Base-by-base conservation (phyloP, 2,888 invertebrate species). In the Nudaria mundana region DNA sequence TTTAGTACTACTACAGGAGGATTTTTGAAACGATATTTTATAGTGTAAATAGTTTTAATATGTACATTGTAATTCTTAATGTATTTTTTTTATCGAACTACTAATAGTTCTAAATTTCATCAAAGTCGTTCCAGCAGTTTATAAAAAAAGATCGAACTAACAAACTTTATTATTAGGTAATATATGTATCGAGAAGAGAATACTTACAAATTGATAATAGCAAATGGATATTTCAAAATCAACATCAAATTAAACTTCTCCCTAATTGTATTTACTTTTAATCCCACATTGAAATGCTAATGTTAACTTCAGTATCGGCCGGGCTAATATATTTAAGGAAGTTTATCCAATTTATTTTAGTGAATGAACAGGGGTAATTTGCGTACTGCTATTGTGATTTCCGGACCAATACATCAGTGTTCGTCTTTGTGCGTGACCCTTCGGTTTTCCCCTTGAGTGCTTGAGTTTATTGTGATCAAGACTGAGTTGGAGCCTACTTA, bases 341-440 rank as follows among this genome's bases (percentile, higher is more conserved):
- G 51, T 59, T 37, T 13, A 48, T 44, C 52, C 34, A 56, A 56
- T 51, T 52, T 48, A 60, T 59, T 52, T 50, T 48, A 43, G 37
- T 32, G 33, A 48, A 42, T 39, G 46, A 46, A 32, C 56, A 41
- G 25, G 45, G 60, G 47, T 60, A 56, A 60, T 57, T 57, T 56
- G 56, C 52, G 45, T 56, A 40, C 44, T 44, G 47, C 56, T 47
- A 56, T 60, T 60, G 56, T 56, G 56, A 56, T 56, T 52, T 57
- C 57, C 61, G 57, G 47, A 49, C 52, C 42, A 59, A 56, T 56
- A 60, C 45, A 48, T 48, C 47, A 52, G 47, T 45, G 45, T 48
- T 25, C 41, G 49, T 52, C 48, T 59, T 57, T 61, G 55, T 61
- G 48, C 34, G 37, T 41, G 39, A 61, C 58, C 62, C 59, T 59